Conservation (phyloP, 2,888 invertebrate genomes). For the Allolobophora icterica region DNA sequence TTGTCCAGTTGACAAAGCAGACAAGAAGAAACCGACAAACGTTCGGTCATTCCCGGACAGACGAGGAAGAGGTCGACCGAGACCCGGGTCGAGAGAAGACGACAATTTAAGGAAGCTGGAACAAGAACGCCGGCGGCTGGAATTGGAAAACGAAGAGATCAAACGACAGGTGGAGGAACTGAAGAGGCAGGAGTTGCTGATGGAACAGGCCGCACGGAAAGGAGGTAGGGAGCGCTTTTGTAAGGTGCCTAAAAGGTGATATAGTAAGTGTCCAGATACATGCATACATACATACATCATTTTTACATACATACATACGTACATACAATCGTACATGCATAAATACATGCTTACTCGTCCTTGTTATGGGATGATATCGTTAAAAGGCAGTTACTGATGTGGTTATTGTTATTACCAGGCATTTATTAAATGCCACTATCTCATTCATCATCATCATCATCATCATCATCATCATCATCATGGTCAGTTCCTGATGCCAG, state of each 20-base stretch:
- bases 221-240: neutral
- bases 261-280: too few relatives aligned
- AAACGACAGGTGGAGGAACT: conserved; percentile 45
- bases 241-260: too few relatives aligned
- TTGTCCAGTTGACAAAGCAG: neutral
- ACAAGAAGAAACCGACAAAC: neutral
- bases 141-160: conserved; percentile 45
- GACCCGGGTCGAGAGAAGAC: neutral
- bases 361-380: too few relatives aligned
- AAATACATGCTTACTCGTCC: neutral
- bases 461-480: too few relatives aligned
- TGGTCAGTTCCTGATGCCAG: too few relatives aligned
- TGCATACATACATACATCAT: neutral
- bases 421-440: too few relatives aligned
- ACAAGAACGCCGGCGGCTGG: conserved; percentile 40
- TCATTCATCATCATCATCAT: too few relatives aligned
- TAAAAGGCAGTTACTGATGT: too few relatives aligned
- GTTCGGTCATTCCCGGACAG: neutral
- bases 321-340: neutral
- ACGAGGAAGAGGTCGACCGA: neutral
- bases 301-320: neutral
- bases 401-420: too few relatives aligned
- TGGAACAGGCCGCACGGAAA: conserved; percentile 35
- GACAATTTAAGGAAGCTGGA: conserved; percentile 42
- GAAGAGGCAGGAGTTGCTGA: conserved; percentile 42